Percentiles rank a stretch among this genome's conserved stretches.
These are phyloP conservation scores for Paguma larvata DNA, from an alignment of 2,797 vertebrate species.

Conservation along the genomic window DNA sequence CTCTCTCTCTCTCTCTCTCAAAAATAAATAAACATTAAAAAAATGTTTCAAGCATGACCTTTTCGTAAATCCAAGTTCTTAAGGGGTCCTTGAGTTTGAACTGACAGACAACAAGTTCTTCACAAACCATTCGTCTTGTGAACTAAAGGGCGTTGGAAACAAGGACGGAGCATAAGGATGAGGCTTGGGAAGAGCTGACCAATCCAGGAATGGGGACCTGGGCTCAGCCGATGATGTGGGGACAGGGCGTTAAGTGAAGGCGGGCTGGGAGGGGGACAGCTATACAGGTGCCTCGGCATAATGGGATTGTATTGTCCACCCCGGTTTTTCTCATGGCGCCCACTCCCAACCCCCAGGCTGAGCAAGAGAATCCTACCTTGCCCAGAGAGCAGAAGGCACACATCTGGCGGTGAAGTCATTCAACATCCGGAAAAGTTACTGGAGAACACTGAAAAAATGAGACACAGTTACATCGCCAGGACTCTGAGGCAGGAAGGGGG, in stretches of 20 bases:
- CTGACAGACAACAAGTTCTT: not conserved
- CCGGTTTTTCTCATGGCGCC: not conserved
- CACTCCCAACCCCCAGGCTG: fast-evolving
- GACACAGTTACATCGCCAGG: fast-evolving
- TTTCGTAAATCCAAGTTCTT: slow-evolving; percentile 16
- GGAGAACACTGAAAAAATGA: fast-evolving
- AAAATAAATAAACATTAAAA: too few relatives aligned
- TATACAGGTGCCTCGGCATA: fast-evolving
- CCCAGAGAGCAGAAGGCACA: fast-evolving
- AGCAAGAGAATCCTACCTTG: not conserved
- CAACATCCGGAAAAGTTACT: too few relatives aligned
- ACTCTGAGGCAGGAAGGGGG: fast-evolving
- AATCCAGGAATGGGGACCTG: fast-evolving
- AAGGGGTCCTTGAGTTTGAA: not conserved
- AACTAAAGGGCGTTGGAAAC: not conserved
- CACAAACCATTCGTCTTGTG: not conserved
- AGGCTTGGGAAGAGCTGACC: fast-evolving
- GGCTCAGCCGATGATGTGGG: fast-evolving
- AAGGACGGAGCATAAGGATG: not conserved
- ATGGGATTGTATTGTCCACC: fast-evolving
- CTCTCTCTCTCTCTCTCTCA: too few relatives aligned
- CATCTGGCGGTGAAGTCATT: fast-evolving
- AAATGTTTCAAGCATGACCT: not conserved
- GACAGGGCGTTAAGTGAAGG: fast-evolving
- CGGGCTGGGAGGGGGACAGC: fast-evolving